Conservation (phyloP, 2,888 invertebrate genomes). For the Drosophila picticornis region DNA sequence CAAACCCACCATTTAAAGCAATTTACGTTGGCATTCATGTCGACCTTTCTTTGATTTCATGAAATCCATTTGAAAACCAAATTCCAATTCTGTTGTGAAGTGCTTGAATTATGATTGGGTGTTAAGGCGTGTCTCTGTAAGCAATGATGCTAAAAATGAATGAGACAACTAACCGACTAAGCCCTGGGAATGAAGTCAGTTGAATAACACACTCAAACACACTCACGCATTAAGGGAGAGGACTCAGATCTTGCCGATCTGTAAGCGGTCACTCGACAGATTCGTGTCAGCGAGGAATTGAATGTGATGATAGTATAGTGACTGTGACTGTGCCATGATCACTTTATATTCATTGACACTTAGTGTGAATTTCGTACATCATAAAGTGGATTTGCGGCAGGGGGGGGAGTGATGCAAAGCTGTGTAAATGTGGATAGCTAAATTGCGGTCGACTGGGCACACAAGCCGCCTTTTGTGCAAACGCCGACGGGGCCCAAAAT, state of each 20-base stretch:
- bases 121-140: constrained; percentile 4
- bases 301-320: neutral
- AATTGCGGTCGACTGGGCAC: constrained; percentile 67
- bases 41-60: neutral
- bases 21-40: neutral
- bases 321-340: constrained; percentile 64
- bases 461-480: constrained; percentile 75
- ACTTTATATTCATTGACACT: constrained; percentile 80
- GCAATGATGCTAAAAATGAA: constrained; percentile 27
- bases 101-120: constrained; percentile 4
- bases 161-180: constrained; percentile 21
- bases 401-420: constrained; percentile 13
- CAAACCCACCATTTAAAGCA: neutral
- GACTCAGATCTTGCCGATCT: constrained; percentile 50
- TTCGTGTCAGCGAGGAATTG: neutral
- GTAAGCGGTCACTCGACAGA: neutral
- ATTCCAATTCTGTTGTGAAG: constrained; percentile 2
- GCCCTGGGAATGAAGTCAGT: constrained; percentile 47
- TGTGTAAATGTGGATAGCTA: constrained; percentile 41
- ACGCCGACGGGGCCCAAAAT: constrained; percentile 39
- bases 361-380: constrained; percentile 77
- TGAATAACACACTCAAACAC: constrained; percentile 50
- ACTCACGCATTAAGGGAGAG: neutral
- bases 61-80: neutral
- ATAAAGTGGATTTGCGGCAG: constrained; percentile 53